Evolutionary conservation across 2,113 vertebrate species (phyloP), one percentile per base, ranked within the genome.

Genomic region (Sterna hirundo): DNA sequence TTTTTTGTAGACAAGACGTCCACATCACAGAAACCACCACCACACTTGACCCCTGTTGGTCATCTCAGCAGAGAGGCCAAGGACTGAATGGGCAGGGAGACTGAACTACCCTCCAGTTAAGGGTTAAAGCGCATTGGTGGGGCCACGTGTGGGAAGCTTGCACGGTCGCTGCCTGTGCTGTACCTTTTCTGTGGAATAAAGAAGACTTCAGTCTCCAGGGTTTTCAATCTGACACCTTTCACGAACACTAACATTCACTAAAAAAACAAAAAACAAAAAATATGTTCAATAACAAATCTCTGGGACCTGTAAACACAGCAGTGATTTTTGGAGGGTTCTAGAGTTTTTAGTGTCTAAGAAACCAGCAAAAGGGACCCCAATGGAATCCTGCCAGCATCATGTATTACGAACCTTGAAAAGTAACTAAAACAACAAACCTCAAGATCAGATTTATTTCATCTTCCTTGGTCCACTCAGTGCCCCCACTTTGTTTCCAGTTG

Each of bases 401-500:
- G 22, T 66, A 81, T 76, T 51, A 92, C 8, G 12, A 78, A 69
- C 34, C 55, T 94, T 58, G 32, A 42, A 26, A 90, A 86, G 52
- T 38, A 93, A 96, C 58, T 76, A 40, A 93, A 68, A 36, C 49
- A 66, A 97, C 98, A 57, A 94, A 99, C 99, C 99, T 99, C 96
- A 98, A 97, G 47, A 99, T 98, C 13, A 99, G 98, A 97, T 98
- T 99, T 93, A 99, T 98, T 98, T 99, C 99, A 84, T 99, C 99
- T 90, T 99, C 99, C 98, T 99, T 99, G 93, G 98, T 99, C 99
- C 99, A 99, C 91, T 99, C 99, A 4, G 99, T 99, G 32, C 99
- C 99, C 52, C 99, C 99, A 36, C 99, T 99, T 92, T 99, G 99
- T 92, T 99, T 99, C 99, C 99, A 99, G 98, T 99, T 99, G 88